Evolutionary conservation across 2,113 vertebrate genomes (phyloP), one percentile per base, ranked within the genome.

Genomic region (Leptobrachium ailaonicum): DNA sequence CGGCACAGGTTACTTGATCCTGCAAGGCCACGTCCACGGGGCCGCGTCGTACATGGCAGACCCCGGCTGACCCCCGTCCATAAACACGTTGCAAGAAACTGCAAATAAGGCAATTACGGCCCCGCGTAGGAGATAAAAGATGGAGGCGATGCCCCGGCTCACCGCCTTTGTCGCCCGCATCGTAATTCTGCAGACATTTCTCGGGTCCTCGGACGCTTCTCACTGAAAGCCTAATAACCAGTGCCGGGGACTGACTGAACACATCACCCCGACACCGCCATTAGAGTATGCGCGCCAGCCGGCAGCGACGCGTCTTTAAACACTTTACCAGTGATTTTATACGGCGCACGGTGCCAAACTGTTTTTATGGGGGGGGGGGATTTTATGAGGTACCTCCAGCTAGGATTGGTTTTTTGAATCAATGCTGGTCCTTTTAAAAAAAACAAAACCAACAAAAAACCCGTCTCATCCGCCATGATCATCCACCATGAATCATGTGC

Each of bases 31-130:
- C 9, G 56, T 14, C 56, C 11, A 50, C 41, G 3, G 3, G 14
- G 41, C 47, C 42, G 47, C 9, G 10, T 45, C 9, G 47, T 20
- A 43, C 45, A 10, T 2, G 12, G 12, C 50, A 71, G 76, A 58
- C 20, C 12, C 42, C 40, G 53, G 12, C 5, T 50, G 67, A 78
- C 67, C 67, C 42, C 67, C 40, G n/a, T 32, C 43, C 13, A 4
- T 41, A 64, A 7, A 45, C 3, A 64, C 40, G 43, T 45, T 50
- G 60, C 60, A 12, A 43, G 43, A 10, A 77, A 78, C 2, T 63
- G n/a, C 50, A 58, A 70, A 60, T 5, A 62, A 60, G n/a, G 56
- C 42, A 60, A 70, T 77, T 54, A 58, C 14, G 40, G n/a, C n/a
- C 12, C 40, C 10, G 47, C 3, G 41, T 42, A 64, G 5, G 20